A percentile compares a stretch with the other conserved stretches of the same genome.
phyloP scores from a whole-genome alignment of 2,113 vertebrate species.

The Myiozetetes cayanensis region DNA sequence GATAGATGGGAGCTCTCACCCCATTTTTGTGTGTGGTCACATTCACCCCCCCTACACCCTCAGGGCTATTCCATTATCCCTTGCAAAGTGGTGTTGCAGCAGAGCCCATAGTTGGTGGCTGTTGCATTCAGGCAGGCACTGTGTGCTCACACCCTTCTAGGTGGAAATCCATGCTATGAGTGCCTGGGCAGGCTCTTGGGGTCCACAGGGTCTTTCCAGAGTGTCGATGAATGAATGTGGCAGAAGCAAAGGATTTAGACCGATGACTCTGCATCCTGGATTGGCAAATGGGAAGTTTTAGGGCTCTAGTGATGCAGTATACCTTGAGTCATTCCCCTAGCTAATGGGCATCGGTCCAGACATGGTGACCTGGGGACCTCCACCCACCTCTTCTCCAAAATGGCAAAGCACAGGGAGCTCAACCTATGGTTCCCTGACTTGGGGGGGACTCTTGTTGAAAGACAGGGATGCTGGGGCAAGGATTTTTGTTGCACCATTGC shows the following conservation, averaged over 20 bases:
- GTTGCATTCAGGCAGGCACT: background rate
- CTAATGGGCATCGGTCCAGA: fast-evolving
- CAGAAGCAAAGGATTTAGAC: background rate
- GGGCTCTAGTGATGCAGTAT: background rate
- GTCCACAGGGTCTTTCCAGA: background rate
- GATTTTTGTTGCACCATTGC: background rate
- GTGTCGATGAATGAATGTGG: background rate
- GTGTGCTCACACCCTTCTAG: background rate
- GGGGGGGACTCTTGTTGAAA: fast-evolving
- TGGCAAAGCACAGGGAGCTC: fast-evolving
- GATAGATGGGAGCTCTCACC: background rate
- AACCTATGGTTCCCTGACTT: fast-evolving
- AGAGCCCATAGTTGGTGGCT: background rate
- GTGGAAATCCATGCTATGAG: background rate
- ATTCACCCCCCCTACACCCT: background rate
- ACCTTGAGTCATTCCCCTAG: background rate
- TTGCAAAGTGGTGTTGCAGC: background rate
- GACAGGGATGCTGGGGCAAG: background rate
- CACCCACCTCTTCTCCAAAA: background rate
- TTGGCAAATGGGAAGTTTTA: background rate
- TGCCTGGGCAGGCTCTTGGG: background rate
- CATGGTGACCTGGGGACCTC: background rate
- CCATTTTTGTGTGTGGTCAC: background rate
- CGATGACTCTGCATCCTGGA: background rate
- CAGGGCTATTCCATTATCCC: background rate